Conservation (phyloP, 2,888 invertebrate genomes). For the Stegophylla sp. region DNA sequence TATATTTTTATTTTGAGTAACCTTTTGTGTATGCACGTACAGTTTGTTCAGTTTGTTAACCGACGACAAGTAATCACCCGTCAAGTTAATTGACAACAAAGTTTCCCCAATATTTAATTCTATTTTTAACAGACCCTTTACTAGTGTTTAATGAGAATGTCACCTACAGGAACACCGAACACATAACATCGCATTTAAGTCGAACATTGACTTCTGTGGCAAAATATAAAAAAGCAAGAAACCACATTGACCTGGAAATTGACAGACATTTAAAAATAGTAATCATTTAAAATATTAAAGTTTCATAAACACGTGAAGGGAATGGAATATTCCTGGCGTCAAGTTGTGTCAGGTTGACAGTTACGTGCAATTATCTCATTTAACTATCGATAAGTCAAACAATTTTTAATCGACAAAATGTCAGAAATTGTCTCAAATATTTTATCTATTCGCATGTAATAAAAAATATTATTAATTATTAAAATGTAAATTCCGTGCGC, state of each 20-base stretch:
- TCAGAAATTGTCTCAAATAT: too few relatives aligned
- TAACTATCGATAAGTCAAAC: too few relatives aligned
- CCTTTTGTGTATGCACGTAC: conserved; percentile 16
- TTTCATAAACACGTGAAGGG: not conserved
- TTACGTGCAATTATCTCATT: too few relatives aligned
- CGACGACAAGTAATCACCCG: conserved; percentile 16
- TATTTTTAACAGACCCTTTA: conserved; percentile 44
- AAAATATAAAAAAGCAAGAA: conserved; percentile 11
- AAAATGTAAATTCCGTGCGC: too few relatives aligned
- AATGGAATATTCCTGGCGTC: not conserved
- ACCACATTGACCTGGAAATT: conserved; percentile 17
- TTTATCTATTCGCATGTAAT: too few relatives aligned
- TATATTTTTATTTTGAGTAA: conserved; percentile 23
- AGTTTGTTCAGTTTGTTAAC: conserved; percentile 30
- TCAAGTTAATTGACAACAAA: conserved; percentile 27
- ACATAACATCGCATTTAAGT: conserved; percentile 5
- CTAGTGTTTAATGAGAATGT: conserved; percentile 50
- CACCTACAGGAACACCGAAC: conserved; percentile 19
- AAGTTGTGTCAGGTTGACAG: not conserved
- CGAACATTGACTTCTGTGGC: conserved; percentile 6
- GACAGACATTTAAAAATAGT: conserved; percentile 40
- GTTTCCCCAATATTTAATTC: conserved; percentile 32
- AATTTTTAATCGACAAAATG: too few relatives aligned
- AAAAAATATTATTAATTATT: too few relatives aligned
- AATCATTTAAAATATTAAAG: not conserved